Base-by-base conservation (phyloP, 2,888 invertebrate genomes). In the Pasiphila rectangulata region DNA sequence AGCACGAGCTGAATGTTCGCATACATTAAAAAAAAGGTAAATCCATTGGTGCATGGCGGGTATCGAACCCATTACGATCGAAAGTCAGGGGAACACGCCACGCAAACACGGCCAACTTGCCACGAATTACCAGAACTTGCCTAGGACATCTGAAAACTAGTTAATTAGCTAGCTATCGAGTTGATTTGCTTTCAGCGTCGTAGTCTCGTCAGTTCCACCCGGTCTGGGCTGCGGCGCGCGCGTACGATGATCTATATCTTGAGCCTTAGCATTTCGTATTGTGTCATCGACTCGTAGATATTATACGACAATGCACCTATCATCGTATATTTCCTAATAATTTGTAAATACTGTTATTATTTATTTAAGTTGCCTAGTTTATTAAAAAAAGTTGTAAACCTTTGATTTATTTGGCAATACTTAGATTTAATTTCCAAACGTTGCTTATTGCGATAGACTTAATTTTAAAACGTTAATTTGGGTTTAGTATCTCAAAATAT, bases 251-350 rank as follows among this genome's bases (percentile, higher is more conserved):
- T 45, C 23, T 37, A 19, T 15, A 41, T 46, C 21, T 34, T 40
- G 29, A 46, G 41, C 16, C 15, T 45, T 0, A 46, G 42, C 23
- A 24, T 38, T 1, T 41, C 34, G 4, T 43, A 36, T 19, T 44
- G 45, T 35, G 35, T 39, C 27, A 40, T 50, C 39, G 48, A 36
- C 21, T 45, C 48, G n/a, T 44, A 29, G 30, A 29, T 15, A 32
- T 13, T 4, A 21, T 17, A 16, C 16, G 9, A 32, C n/a, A 32
- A 17, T 16, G 32, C 16, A 32, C 16, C 13, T n/a, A 15, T 9
- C 32, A 19, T 7, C 13, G 9, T 13, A 27, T 27, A 13, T 16
- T 32, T 32, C 30, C 32, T 32, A 19, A 32, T n/a, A 16, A 2
- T 21, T 32, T 6, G 16, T 16, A 30, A 32, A 32, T 21, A 21